Base-by-base conservation (phyloP, 2,888 invertebrate species). In the Sphaerophoria taeniata region DNA sequence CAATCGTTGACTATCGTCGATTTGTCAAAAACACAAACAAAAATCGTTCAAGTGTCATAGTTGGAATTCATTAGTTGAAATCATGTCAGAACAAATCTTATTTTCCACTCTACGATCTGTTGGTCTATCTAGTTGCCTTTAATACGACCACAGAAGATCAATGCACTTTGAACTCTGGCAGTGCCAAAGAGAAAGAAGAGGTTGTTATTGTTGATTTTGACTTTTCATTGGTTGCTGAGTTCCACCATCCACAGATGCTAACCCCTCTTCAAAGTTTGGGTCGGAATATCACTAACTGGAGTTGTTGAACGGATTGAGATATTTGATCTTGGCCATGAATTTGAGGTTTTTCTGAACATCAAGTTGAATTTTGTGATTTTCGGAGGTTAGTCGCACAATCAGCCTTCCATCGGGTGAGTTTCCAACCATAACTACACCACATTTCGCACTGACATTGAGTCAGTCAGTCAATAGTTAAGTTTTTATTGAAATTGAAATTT, bases 401-500 rank as follows among this genome's bases (percentile, higher is more conserved):
- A 61, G 96, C 96, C 91, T 98, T 97, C 94, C 97, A 97, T 88
- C 95, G 94, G 0, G 97, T 97, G 87, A 98, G 92, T 92, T 98
- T 98, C 92, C 98, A 1, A 98, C 96, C 96, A 98, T 97, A 76
- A 98, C 94, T 98, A 87, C 98, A 94, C 98, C 98, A 99, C 65
- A 98, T 97, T 93, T 99, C 98, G 90, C 98, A 97, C 90, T 98
- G 98, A 0, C 98, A 16, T 97, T 96, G 47, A 98, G 92, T 94
- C 96, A 97, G 90, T 99, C 98, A 3, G 97, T 96, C 93, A 88
- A 77, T 1, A 24, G 24, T 24, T 2, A 24, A 24, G 24, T 24
- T 24, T 39, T 60, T 60, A 58, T 11, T 4, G 4, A 65, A 24
- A 49, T 43, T 43, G 9, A 9, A 43, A 43, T 5, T 5, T 43